Conservation (phyloP, 2,797 vertebrate species). For the Diglossa cyanea region DNA sequence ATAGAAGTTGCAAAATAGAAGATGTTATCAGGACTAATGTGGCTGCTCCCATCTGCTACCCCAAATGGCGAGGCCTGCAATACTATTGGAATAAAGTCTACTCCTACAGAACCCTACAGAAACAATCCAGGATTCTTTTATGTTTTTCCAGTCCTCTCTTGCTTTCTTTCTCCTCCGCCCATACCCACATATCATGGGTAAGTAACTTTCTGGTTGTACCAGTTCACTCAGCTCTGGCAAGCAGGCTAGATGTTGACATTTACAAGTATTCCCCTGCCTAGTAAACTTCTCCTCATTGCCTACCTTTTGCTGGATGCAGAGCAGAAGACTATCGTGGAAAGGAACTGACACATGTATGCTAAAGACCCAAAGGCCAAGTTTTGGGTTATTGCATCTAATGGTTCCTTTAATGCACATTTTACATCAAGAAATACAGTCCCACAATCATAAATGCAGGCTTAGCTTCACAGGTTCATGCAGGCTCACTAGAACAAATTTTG, state of each 20-base stretch:
- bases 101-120: background rate
- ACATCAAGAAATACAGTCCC: background rate
- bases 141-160: background rate
- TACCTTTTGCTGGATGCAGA: background rate
- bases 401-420: background rate
- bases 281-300: background rate
- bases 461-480: background rate
- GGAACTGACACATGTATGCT: background rate
- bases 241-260: background rate
- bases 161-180: background rate
- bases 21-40: conserved; percentile 12
- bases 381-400: background rate
- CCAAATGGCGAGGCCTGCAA: background rate
- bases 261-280: background rate
- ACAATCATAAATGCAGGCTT: background rate
- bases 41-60: background rate
- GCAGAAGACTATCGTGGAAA: background rate
- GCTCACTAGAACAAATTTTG: background rate
- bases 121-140: background rate
- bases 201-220: conserved; percentile 40
- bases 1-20: background rate
- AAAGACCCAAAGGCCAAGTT: background rate
- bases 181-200: background rate
- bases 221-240: background rate
- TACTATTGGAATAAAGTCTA: background rate